Conservation (phyloP, 2,888 invertebrate species). For the Cephonodes hylas region DNA sequence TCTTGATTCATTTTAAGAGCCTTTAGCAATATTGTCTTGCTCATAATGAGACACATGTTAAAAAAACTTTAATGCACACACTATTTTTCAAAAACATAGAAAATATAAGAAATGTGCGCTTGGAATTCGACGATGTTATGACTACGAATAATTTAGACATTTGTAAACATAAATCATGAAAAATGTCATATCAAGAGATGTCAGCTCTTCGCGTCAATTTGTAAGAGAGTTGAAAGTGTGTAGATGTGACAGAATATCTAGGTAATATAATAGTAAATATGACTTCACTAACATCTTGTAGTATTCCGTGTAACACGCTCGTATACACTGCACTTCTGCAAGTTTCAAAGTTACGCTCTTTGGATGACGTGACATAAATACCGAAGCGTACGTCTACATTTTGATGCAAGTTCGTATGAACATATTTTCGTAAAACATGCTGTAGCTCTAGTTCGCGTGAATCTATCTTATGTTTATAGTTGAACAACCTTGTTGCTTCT, state of each 20-base stretch:
- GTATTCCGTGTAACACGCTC: neutral
- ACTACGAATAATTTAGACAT: neutral
- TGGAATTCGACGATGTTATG: no score
- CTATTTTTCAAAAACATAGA: no score
- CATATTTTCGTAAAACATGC: neutral
- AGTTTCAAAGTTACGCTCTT: neutral
- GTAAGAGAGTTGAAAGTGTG: neutral
- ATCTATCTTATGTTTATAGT: no score
- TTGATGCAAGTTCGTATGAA: neutral
- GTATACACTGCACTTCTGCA: neutral
- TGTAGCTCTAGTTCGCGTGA: neutral
- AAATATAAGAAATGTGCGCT: no score
- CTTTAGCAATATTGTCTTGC: no score
- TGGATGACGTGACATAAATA: slow-evolving; percentile 2
- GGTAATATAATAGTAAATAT: neutral
- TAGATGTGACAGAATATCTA: neutral
- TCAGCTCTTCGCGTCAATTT: neutral
- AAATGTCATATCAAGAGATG: neutral
- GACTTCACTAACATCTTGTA: neutral
- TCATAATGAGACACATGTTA: no score
- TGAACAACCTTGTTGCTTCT: no score
- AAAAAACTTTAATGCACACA: no score
- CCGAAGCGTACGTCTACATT: neutral
- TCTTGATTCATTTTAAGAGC: no score
- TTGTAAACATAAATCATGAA: neutral